phyloP scores from a whole-genome alignment of 2,113 vertebrate genomes.

The Silurus meridionalis region DNA sequence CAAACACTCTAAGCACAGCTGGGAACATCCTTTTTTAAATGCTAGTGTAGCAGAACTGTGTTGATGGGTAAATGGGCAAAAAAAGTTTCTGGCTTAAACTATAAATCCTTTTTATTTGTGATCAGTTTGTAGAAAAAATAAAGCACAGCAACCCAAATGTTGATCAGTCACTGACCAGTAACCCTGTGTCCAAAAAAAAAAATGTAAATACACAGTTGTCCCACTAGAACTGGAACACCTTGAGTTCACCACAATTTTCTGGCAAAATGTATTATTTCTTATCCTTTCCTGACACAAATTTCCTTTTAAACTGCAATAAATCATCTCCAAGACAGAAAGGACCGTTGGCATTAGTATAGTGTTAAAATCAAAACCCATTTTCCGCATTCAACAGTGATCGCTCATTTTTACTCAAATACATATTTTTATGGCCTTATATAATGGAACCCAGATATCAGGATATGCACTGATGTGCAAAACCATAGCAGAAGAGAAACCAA shows the following conservation, averaged over 20 bases:
- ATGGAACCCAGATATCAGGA: neutral
- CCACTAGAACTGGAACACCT: neutral
- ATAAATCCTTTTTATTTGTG: neutral
- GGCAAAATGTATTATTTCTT: neutral
- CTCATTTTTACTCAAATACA: neutral
- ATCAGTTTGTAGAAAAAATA: neutral
- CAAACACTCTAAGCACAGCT: neutral
- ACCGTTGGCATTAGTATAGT: neutral
- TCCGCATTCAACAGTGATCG: neutral
- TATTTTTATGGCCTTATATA: neutral
- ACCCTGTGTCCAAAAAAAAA: neutral
- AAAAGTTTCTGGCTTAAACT: neutral
- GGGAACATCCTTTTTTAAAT: neutral
- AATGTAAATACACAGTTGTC: too few relatives aligned
- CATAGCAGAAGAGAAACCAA: neutral
- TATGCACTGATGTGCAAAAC: neutral
- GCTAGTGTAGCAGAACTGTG: neutral
- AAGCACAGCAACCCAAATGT: neutral
- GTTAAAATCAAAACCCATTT: conserved; percentile 2
- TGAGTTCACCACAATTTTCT: neutral
- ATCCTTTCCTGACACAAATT: neutral
- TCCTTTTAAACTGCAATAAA: neutral
- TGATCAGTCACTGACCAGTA: neutral
- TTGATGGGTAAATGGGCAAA: neutral
- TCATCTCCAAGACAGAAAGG: neutral